phyloP scores from a whole-genome alignment of 2,113 vertebrate species.

The Hippoglossus stenolepis region DNA sequence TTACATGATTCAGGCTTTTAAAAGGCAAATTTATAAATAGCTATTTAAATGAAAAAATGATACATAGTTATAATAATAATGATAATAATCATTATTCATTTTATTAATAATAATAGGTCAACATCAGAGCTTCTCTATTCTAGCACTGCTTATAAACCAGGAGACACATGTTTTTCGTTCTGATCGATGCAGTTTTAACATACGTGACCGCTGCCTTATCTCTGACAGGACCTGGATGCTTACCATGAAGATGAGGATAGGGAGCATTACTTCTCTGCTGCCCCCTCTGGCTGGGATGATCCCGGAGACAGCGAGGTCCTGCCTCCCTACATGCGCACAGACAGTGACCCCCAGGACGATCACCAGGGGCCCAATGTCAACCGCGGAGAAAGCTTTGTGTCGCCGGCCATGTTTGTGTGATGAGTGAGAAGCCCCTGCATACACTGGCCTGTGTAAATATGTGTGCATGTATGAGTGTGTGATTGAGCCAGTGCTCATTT shows the following conservation, averaged over 20 bases:
- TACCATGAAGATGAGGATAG: slow-evolving; percentile 31
- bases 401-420: slow-evolving; percentile 79
- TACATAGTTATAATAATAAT: neutral
- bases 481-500: slow-evolving; percentile 7
- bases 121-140: neutral
- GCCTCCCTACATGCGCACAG: slow-evolving; percentile 61
- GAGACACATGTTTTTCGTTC: too few relatives aligned
- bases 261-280: slow-evolving; percentile 51
- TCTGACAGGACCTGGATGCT: slow-evolving; percentile 73
- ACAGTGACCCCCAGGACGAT: slow-evolving; percentile 32
- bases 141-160: neutral
- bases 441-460: neutral
- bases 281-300: slow-evolving; percentile 72
- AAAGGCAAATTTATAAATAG: neutral
- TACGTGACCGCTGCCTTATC: neutral
- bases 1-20: neutral
- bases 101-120: too few relatives aligned
- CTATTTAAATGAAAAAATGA: neutral
- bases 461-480: neutral
- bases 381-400: slow-evolving; percentile 82
- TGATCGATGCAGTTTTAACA: neutral
- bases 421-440: neutral
- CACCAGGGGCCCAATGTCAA: slow-evolving; percentile 27
- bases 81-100: neutral
- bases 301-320: slow-evolving; percentile 57